phyloP scores from a whole-genome alignment of 2,113 vertebrate species.

The Notarius lentiginosus region DNA sequence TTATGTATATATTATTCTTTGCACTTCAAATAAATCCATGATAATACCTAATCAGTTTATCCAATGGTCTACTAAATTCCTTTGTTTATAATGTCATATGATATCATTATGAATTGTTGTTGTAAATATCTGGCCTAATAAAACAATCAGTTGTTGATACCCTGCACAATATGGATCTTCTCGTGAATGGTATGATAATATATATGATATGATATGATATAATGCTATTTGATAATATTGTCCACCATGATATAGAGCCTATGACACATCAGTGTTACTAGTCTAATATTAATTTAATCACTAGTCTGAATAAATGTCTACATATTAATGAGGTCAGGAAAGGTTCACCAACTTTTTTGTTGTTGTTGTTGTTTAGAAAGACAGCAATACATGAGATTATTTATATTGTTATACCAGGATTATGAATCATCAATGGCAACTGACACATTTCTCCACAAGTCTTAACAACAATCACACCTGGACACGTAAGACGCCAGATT shows the following conservation, averaged over 20 bases:
- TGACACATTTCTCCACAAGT: not conserved
- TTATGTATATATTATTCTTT: slow-evolving; percentile 17
- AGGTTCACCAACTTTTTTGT: not conserved
- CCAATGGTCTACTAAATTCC: not conserved
- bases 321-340: not conserved
- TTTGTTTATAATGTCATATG: not conserved
- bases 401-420: not conserved
- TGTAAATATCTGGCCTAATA: not conserved
- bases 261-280: not conserved
- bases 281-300: not conserved
- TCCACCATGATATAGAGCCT: not conserved
- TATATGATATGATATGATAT: not conserved
- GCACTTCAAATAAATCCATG: not conserved
- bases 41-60: not conserved
- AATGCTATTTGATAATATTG: not conserved
- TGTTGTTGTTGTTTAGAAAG: not conserved
- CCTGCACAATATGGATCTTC: not conserved
- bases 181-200: not conserved
- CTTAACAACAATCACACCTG: slow-evolving; percentile 4
- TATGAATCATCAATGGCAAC: not conserved
- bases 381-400: not conserved
- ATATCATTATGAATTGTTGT: not conserved
- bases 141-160: not conserved
- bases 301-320: not conserved
- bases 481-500: not conserved